A percentile compares a stretch with the other conserved stretches of the same genome.
These are phyloP conservation scores for Potamarius usumacintae DNA, from an alignment of 2,113 vertebrate species.

Conservation along the genomic window DNA sequence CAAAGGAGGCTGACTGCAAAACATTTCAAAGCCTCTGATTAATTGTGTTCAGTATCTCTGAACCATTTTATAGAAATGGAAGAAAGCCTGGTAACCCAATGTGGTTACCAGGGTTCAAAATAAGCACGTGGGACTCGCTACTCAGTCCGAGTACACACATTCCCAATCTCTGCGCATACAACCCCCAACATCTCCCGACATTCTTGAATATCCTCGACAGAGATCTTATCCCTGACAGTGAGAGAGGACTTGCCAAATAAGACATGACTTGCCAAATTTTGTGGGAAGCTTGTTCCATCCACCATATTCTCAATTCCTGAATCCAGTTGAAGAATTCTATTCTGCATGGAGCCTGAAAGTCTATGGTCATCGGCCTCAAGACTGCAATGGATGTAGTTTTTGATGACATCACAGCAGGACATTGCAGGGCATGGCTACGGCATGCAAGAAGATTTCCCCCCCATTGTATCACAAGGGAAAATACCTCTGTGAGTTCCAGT, in stretches of 20 bases:
- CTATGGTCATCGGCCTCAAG: neutral
- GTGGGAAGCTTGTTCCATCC: constrained; percentile 14
- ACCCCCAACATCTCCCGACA: neutral
- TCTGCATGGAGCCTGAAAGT: neutral
- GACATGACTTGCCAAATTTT: neutral
- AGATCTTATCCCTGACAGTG: neutral
- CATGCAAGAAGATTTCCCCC: too few relatives aligned
- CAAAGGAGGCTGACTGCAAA: neutral
- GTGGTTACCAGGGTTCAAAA: too few relatives aligned
- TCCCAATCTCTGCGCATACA: neutral
- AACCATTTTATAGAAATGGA: neutral
- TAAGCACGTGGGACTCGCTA: too few relatives aligned
- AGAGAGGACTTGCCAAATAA: neutral
- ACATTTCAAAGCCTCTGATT: neutral
- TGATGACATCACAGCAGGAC: neutral
- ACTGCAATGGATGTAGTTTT: neutral
- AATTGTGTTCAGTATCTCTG: neutral
- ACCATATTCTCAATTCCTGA: neutral
- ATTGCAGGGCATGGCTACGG: too few relatives aligned
- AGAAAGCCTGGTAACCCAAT: neutral
- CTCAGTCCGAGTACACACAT: neutral
- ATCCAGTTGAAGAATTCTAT: neutral
- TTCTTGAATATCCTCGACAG: constrained; percentile 4
- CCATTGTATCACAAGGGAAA: neutral
- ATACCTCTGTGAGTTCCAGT: neutral